Conservation (phyloP, 2,797 vertebrate genomes). For the Potorous gilbertii region DNA sequence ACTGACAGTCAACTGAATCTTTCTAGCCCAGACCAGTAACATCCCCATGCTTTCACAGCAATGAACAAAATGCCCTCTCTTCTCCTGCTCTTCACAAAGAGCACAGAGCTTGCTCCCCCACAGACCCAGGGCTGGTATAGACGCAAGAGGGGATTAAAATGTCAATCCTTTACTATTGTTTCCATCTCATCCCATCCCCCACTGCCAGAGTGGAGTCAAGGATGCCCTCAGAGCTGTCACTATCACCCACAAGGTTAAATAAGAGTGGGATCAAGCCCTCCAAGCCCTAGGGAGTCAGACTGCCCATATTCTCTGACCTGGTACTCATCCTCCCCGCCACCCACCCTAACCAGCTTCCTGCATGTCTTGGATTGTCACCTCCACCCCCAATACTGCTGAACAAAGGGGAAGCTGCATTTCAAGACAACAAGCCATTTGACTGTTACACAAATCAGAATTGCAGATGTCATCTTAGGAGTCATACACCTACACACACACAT, state of each 20-base stretch:
- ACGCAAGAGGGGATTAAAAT: neutral
- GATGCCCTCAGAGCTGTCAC: neutral
- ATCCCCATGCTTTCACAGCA: neutral
- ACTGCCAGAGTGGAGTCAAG: neutral
- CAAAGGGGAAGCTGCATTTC: conserved; percentile 63
- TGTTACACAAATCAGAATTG: conserved; percentile 54
- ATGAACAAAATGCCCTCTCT: neutral
- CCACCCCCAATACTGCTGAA: neutral
- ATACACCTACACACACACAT: neutral
- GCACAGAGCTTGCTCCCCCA: neutral
- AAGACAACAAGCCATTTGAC: conserved; percentile 68
- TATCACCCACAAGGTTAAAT: neutral
- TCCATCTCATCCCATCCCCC: neutral
- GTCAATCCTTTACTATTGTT: neutral
- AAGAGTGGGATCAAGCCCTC: neutral
- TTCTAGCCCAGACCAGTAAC: neutral
- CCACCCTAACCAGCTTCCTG: neutral
- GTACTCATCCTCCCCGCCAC: neutral
- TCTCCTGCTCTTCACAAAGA: neutral
- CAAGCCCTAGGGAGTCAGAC: neutral
- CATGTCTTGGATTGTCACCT: neutral
- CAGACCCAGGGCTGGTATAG: neutral
- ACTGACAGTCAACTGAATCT: neutral
- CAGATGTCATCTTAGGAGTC: neutral
- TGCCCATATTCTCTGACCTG: neutral